A percentile compares a stretch with the other conserved stretches of the same genome.
phyloP scores from a whole-genome alignment of 2,113 vertebrate species.

The Ardeotis arabs region DNA sequence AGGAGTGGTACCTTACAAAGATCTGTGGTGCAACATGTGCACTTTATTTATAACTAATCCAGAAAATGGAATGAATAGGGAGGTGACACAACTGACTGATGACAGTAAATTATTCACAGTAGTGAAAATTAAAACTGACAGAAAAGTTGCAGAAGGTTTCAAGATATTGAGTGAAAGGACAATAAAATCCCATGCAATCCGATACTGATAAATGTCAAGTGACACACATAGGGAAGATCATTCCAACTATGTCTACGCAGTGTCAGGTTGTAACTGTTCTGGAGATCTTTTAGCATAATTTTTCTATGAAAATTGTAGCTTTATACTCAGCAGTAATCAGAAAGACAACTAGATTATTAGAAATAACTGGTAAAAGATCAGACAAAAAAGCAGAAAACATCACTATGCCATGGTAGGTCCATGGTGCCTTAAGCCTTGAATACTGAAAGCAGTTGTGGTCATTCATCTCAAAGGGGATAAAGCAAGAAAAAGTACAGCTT shows the following conservation, averaged over 20 bases:
- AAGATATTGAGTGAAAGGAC: background rate
- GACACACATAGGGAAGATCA: background rate
- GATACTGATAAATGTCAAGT: background rate
- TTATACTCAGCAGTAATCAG: background rate
- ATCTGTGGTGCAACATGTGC: background rate
- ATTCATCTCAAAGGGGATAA: background rate
- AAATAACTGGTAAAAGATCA: background rate
- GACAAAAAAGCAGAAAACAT: background rate
- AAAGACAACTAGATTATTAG: background rate
- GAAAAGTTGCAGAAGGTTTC: background rate
- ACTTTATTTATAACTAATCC: background rate
- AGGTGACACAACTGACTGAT: background rate
- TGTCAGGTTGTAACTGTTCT: background rate
- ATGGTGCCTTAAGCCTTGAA: background rate
- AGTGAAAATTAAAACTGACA: constrained; percentile 14
- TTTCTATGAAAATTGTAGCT: background rate
- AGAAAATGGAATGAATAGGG: background rate
- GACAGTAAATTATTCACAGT: background rate
- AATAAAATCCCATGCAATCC: background rate
- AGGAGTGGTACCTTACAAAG: background rate
- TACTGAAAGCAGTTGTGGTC: background rate
- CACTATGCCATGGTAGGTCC: background rate
- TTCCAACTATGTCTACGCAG: background rate
- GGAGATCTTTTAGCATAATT: background rate
- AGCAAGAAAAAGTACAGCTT: background rate